Base-by-base conservation (phyloP, 2,113 vertebrate species). In the Pterocles gutturalis region DNA sequence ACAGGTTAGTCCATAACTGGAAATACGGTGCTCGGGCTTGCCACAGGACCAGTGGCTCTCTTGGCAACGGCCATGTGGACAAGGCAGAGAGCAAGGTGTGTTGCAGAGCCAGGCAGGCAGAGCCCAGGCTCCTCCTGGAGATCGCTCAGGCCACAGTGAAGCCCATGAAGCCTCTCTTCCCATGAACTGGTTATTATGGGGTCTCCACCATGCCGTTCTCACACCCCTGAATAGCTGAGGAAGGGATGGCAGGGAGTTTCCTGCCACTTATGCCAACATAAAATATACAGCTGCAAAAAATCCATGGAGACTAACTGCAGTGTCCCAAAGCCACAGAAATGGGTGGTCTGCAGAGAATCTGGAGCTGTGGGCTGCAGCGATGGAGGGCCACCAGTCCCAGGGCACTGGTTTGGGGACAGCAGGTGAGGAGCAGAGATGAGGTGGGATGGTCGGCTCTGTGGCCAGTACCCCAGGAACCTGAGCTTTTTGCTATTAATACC, bases 391-490 rank as follows among this genome's bases (percentile, higher is more conserved):
- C 29, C 19, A 38, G 33, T 58, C 34, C 29, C 65, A 67, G 12
- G 20, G 48, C 1, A 6, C 33, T 41, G 38, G 38, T 28, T 85
- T 38, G 73, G 34, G 24, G 25, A 25, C 25, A 31, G 21, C 10
- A 83, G 66, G 5, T 1, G 1, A 62, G n/a, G 8, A 19, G 57
- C 31, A 67, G 22, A 51, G 54, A 43, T 34, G 38, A 60, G 5
- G 26, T 58, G 26, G 46, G 46, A 49, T 48, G 36, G 17, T 36
- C 5, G 25, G 22, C 17, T 65, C 51, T 58, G 45, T 18, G 46
- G 33, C 8, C 54, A 45, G 16, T 36, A 83, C 8, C 11, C 36
- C 0, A 0, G 19, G 16, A 87, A 89, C 34, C 8, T 66, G 46
- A 92, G 81, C 34, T 90, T 33, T 76, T 76, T 78, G 69, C 65